These are phyloP conservation scores for Myanophis thanlyinensis DNA, from an alignment of 2,113 vertebrate species.

Conservation along the genomic window DNA sequence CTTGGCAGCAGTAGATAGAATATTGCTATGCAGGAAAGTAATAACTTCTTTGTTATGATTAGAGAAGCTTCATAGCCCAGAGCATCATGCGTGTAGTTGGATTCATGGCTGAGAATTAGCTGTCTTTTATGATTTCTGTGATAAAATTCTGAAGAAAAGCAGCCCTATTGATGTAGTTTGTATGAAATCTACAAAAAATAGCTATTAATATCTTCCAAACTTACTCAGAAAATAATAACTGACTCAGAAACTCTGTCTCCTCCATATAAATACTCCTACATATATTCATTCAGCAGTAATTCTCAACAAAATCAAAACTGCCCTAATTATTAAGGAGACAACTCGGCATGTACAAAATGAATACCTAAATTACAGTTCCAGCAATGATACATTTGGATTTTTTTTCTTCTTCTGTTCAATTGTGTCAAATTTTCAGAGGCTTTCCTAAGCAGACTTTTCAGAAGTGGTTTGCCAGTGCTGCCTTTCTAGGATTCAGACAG, in stretches of 20 bases:
- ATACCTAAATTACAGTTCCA: neutral
- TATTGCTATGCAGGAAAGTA: neutral
- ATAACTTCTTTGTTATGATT: neutral
- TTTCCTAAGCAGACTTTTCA: too few relatives aligned
- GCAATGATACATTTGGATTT: neutral
- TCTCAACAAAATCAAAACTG: neutral
- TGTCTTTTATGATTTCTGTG: neutral
- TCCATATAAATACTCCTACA: neutral
- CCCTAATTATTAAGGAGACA: neutral
- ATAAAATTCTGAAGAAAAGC: neutral
- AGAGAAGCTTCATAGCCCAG: neutral
- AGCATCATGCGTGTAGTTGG: neutral
- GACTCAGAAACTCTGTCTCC: neutral
- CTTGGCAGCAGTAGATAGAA: neutral
- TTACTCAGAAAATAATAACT: neutral
- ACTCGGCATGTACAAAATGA: neutral
- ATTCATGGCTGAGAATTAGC: neutral
- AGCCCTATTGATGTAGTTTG: neutral
- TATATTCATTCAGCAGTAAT: neutral
- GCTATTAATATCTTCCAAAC: neutral
- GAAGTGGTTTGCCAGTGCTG: too few relatives aligned
- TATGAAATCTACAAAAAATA: neutral
- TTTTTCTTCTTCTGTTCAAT: too few relatives aligned
- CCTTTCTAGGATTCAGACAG: too few relatives aligned
- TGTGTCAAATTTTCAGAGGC: too few relatives aligned